Evolutionary conservation across 2,797 vertebrate species (phyloP).

Genomic region (Dendrocincla tyrannina): DNA sequence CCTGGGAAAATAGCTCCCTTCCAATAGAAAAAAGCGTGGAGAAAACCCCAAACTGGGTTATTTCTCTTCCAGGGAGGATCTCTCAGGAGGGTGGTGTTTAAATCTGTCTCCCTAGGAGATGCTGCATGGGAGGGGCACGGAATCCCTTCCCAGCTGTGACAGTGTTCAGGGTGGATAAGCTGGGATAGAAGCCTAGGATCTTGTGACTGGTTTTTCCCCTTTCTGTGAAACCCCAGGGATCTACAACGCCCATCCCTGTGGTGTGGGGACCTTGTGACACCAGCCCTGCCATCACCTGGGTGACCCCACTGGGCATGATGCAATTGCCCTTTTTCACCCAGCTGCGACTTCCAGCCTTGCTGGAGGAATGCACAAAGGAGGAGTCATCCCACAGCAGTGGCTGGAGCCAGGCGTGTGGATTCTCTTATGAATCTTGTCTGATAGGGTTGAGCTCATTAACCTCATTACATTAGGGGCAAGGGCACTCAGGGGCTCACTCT

Average conservation of each 20-base stretch:
- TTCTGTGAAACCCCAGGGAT: background rate
- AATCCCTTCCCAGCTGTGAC: background rate
- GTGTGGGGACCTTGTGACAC: rapidly evolving
- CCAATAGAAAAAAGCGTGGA: background rate
- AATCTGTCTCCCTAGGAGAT: background rate
- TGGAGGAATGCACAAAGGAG: background rate
- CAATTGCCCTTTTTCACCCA: background rate
- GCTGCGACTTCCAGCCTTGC: background rate
- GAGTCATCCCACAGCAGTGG: background rate
- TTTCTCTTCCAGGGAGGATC: background rate
- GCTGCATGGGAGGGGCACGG: background rate
- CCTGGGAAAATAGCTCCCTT: background rate
- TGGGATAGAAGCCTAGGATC: background rate
- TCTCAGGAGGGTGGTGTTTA: background rate
- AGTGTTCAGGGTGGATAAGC: background rate
- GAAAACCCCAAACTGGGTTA: background rate
- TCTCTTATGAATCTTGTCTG: background rate
- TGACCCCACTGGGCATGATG: background rate
- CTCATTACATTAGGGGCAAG: background rate
- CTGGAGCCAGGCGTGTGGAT: rapidly evolving
- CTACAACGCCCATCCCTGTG: background rate
- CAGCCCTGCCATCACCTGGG: background rate
- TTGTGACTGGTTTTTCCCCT: background rate
- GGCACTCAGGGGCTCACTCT: background rate
- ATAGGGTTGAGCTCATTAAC: background rate